These are phyloP conservation scores for Anastatus disparis DNA, from an alignment of 1,140 invertebrate genomes.

Conservation along the genomic window DNA sequence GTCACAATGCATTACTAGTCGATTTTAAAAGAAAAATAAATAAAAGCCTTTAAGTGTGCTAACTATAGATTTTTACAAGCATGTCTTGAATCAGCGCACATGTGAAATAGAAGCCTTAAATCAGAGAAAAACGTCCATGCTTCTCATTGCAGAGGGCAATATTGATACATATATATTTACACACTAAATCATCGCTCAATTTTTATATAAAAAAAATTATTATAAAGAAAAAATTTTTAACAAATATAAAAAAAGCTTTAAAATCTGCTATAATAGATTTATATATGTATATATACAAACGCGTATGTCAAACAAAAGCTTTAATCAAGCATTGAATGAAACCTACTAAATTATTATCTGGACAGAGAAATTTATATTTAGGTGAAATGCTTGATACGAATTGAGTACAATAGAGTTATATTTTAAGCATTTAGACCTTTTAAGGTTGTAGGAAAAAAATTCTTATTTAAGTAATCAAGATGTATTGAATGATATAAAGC, in stretches of 20 bases:
- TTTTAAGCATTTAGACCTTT: conserved; percentile 23
- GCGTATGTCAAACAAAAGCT: neutral
- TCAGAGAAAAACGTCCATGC: conserved; percentile 18
- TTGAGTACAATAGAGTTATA: conserved; percentile 6
- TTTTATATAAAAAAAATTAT: conserved; percentile 2
- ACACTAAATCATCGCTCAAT: neutral
- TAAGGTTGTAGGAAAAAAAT: conserved; percentile 5
- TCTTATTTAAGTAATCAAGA: neutral
- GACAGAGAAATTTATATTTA: neutral
- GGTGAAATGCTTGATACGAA: neutral
- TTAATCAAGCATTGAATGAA: conserved; percentile 1
- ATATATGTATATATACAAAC: neutral
- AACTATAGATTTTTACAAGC: conserved; percentile 6
- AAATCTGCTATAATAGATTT: conserved; percentile 1
- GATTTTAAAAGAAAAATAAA: too few relatives aligned
- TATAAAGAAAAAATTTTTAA: neutral
- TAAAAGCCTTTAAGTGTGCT: neutral
- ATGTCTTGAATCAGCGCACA: neutral
- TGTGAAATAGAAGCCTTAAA: conserved; percentile 15
- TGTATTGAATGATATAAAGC: neutral
- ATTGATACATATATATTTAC: neutral
- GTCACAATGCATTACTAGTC: neutral
- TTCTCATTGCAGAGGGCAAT: conserved; percentile 16
- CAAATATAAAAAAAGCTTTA: conserved; percentile 1
- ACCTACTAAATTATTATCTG: neutral